Conservation (phyloP, 2,888 invertebrate genomes). For the Lasiommata megera region DNA sequence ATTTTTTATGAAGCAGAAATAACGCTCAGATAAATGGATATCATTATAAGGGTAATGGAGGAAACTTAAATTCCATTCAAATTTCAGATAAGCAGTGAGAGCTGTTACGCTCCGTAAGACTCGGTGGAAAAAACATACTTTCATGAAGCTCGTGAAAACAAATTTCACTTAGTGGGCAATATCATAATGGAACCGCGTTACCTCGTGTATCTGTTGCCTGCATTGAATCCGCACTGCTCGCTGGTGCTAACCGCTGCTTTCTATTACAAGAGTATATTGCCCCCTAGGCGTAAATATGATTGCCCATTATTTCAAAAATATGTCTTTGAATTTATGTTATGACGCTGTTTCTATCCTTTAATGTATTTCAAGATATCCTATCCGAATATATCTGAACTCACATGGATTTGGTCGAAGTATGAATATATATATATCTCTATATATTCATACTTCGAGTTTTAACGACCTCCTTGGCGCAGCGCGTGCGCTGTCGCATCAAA, state of each 20-base stretch:
- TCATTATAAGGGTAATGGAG: conserved; percentile 30
- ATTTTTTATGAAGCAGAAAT: conserved; percentile 20
- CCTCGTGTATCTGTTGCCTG: conserved; percentile 54
- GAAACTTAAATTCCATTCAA: conserved; percentile 32
- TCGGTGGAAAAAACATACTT: conserved; percentile 54
- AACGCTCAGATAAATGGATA: conserved; percentile 28
- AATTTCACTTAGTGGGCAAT: conserved; percentile 75
- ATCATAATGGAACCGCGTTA: conserved; percentile 73
- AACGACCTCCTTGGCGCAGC: too few species aligned
- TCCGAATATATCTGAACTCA: too few species aligned
- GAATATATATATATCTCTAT: too few species aligned
- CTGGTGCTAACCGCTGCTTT: conserved; percentile 56
- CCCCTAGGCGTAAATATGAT: conserved; percentile 38
- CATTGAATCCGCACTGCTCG: conserved; percentile 56
- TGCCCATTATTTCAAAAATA: conserved; percentile 35
- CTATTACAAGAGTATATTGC: conserved; percentile 46
- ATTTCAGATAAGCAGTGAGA: conserved; percentile 33
- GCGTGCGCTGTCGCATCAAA: too few species aligned
- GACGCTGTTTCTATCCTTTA: too few species aligned
- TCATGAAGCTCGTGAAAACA: conserved; percentile 64
- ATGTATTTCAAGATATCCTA: too few species aligned
- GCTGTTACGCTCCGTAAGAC: conserved; percentile 51
- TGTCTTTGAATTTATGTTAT: too few species aligned
- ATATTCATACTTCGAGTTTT: too few species aligned
- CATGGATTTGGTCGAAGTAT: too few species aligned